Base-by-base conservation (phyloP, 2,888 invertebrate species). In the Argynnis bischoffii region DNA sequence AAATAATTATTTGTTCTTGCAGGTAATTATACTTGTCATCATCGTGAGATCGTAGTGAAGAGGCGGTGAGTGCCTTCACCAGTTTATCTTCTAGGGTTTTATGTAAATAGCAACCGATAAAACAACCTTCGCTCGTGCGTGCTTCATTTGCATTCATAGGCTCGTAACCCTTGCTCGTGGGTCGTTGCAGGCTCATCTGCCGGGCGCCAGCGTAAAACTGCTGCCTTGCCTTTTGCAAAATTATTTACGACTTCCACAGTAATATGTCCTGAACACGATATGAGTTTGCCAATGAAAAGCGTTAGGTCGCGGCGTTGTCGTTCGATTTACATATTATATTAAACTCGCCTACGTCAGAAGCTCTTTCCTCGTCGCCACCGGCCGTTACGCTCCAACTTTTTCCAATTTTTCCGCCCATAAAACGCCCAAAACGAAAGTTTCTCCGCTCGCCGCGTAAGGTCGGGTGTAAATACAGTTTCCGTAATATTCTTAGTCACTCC, bases 301-400 rank as follows among this genome's bases (percentile, higher is more conserved):
- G 83, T 84, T 83, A 90, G 89, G 87, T 88, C 90, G 87, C 86
- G 81, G 80, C 83, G 85, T 82, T 83, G 84, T 84, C 88, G 85
- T 89, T 88, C 88, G 88, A 92, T 92, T 92, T 92, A 88, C 92
- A 92, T 92, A 91, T 92, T 92, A 92, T 92, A 92, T 92, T 92
- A 92, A 92, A 92, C 79, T 87, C 85, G 77, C 82, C 88, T 83
- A 79, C 83, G 84, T 79, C 80, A 78, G 78, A 70, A 83, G 83
- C 86, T 84, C 83, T 80, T 81, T 82, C 83, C 82, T 84, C 85
- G 82, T 83, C 85, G 86, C 88, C 85, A 88, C 89, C 90, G 91
- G 88, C 91, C 90, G 91, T 91, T 90, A 90, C 89, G 89, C 85
- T 87, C 84, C 82, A 92, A 92, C 92, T 92, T 92, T 92, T 91